Conservation (phyloP, 1,140 invertebrate genomes). For the Sinella curviseta region DNA sequence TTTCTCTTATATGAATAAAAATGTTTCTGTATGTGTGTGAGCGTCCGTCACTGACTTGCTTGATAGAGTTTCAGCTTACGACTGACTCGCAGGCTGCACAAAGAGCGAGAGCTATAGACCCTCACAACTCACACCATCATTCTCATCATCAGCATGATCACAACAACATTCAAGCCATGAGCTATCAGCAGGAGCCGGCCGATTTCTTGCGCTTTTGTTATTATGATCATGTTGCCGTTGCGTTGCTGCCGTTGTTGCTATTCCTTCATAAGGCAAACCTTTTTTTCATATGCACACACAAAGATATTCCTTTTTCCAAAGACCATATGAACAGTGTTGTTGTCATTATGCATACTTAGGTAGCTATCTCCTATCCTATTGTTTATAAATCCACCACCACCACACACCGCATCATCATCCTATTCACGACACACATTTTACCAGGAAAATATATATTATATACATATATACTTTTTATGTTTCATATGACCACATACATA, state of each 20-base stretch:
- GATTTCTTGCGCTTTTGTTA: no score
- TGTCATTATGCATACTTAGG: background rate
- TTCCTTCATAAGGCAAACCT: no score
- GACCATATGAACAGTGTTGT: conserved; percentile 1
- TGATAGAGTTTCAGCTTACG: background rate
- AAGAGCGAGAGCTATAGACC: conserved; percentile 2
- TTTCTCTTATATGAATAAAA: background rate
- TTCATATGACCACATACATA: no score
- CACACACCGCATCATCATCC: no score
- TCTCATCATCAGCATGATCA: background rate
- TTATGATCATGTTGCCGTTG: no score
- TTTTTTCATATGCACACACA: no score
- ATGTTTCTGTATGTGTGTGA: background rate
- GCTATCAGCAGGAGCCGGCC: conserved; percentile 14
- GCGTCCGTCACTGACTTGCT: background rate
- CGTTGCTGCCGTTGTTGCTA: background rate
- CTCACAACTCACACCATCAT: background rate
- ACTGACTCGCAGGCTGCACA: conserved; percentile 3
- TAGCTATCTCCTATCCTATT: no score
- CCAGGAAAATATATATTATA: no score
- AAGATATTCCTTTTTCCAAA: no score
- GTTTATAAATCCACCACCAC: no score
- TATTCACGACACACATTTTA: no score
- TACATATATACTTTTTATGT: no score
- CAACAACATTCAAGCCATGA: background rate